Conservation (phyloP, 2,888 invertebrate species). For the Plagiodera versicolora region DNA sequence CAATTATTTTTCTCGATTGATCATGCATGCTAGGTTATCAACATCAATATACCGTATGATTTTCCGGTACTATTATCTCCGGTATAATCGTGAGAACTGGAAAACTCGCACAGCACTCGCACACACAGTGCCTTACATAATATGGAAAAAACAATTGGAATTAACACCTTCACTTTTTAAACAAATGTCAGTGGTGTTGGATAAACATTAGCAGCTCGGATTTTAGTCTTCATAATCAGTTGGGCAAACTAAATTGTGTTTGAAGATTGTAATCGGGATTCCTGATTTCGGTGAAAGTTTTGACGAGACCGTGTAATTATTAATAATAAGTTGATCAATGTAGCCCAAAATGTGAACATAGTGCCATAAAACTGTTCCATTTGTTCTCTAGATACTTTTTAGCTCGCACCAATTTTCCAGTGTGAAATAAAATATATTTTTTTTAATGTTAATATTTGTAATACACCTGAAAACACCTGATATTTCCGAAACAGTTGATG, state of each 20-base stretch:
- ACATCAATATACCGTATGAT: not conserved
- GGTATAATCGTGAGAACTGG: slow-evolving; percentile 13
- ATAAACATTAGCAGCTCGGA: not conserved
- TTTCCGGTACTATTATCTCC: slow-evolving; percentile 2
- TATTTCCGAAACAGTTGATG: too few relatives aligned
- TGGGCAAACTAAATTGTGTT: not conserved
- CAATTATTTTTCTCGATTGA: slow-evolving; percentile 4
- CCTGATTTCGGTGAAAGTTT: too few relatives aligned
- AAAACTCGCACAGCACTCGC: not conserved
- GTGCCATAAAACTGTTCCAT: too few relatives aligned
- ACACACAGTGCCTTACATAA: slow-evolving; percentile 7
- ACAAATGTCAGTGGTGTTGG: slow-evolving; percentile 3
- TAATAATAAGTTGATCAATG: too few relatives aligned
- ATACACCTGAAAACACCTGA: too few relatives aligned
- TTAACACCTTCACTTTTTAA: slow-evolving; percentile 12
- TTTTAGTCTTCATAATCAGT: not conserved
- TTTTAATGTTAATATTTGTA: too few relatives aligned
- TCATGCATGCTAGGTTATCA: not conserved
- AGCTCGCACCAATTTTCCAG: too few relatives aligned
- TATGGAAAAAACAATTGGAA: slow-evolving; percentile 6
- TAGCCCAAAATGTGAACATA: too few relatives aligned
- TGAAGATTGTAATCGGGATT: too few relatives aligned
- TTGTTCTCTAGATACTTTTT: too few relatives aligned
- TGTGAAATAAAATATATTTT: too few relatives aligned
- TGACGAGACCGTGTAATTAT: too few relatives aligned